These are phyloP conservation scores for Aphrophora alni DNA, from an alignment of 2,888 invertebrate species.

Conservation along the genomic window DNA sequence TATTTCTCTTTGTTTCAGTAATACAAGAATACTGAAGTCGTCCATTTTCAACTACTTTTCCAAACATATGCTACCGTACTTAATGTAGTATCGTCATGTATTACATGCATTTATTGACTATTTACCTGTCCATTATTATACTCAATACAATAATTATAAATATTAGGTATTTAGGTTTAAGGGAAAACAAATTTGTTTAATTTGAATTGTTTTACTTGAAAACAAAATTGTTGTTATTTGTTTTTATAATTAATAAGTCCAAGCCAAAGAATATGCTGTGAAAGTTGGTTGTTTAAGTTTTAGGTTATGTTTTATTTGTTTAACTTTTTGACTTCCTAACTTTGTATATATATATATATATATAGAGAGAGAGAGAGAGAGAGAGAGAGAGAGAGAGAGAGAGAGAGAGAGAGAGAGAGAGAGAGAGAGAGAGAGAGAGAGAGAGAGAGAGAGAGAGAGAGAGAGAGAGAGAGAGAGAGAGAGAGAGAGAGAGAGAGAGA, in stretches of 20 bases:
- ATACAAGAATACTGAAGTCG: neutral
- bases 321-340: too few species aligned
- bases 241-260: neutral
- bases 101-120: neutral
- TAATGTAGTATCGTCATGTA: neutral
- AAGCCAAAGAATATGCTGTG: neutral
- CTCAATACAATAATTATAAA: neutral
- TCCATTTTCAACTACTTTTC: neutral
- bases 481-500: neutral
- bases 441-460: neutral
- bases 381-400: neutral
- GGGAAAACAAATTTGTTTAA: neutral
- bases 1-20: neutral
- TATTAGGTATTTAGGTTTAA: neutral
- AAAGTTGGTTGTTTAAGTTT: neutral
- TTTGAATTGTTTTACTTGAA: neutral
- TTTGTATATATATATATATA: too few species aligned
- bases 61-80: neutral
- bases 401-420: neutral
- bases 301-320: neutral
- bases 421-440: neutral
- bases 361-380: too few species aligned
- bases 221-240: neutral
- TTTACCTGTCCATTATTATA: neutral
- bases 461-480: neutral